Evolutionary conservation across 2,113 vertebrate genomes (phyloP), one percentile per base, ranked within the genome.

Genomic region (Ia io): DNA sequence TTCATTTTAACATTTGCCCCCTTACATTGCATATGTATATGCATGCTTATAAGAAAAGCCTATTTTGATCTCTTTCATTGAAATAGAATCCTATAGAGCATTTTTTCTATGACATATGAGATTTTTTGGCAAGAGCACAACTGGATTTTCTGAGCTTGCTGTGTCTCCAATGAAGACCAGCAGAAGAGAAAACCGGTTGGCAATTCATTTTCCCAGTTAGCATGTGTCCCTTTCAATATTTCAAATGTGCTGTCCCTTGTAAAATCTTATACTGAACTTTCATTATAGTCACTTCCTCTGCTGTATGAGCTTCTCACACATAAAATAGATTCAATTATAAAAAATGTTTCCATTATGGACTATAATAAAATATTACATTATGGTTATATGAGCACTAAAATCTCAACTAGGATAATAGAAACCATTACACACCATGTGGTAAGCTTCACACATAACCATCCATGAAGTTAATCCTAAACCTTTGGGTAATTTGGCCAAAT

Each of bases 181-280:
- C 25, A 63, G 42, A 71, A 92, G 82, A 44, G 69, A 85, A 73
- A 94, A 76, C 6, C 10, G 22, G 17, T 8, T 90, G 71, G 90
- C 40, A 88, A 71, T 79, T 92, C 37, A 32, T 91, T 74, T 92
- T 73, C 51, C 65, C 20, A 77, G 79, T 76, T 83, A 71, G 44
- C 70, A 22, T 16, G 44, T n/a, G 67, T 88, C 42, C 40, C 10
- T 95, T 61, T 96, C 56, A 80, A 9, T 76, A 47, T 95, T 95
- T 92, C 74, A 61, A 90, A 79, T 37, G 59, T 80, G 35, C 25
- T 6, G 32, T 82, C 51, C n/a, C 17, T 88, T 65, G 25, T 67
- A 93, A 93, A 96, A 92, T 56, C 25, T 77, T 76, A 86, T 17
- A 42, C 28, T 89, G 44, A 94, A 82, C 20, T 93, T 91, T 79